Conservation (phyloP, 2,113 vertebrate species). For the Equus przewalskii region DNA sequence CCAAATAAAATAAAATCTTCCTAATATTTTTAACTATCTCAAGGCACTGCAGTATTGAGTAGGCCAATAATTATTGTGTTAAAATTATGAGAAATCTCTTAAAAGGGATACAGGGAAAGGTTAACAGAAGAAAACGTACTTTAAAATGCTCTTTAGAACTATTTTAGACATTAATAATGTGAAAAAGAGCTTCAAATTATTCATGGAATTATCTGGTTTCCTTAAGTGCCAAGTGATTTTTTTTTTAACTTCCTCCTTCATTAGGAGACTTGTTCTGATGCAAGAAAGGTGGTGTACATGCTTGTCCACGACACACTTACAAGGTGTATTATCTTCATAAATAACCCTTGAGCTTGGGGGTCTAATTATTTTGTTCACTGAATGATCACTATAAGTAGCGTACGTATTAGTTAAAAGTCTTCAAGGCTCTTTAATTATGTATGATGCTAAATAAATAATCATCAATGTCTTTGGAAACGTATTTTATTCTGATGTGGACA, state of each 20-base stretch:
- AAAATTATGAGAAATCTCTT: constrained; percentile 56
- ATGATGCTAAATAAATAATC: constrained; percentile 7
- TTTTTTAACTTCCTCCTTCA: not conserved
- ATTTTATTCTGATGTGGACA: constrained; percentile 18
- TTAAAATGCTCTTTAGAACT: constrained; percentile 15
- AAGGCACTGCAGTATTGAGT: constrained; percentile 58
- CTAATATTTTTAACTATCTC: constrained; percentile 51
- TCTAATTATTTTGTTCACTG: not conserved
- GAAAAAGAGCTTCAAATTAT: not conserved
- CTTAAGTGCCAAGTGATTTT: not conserved
- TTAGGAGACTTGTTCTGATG: not conserved
- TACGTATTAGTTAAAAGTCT: not conserved
- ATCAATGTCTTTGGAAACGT: constrained; percentile 42
- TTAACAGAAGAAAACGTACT: not conserved
- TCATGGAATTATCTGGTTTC: not conserved
- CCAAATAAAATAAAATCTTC: constrained; percentile 67
- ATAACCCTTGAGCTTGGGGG: not conserved
- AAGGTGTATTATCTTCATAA: not conserved
- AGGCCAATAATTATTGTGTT: constrained; percentile 46
- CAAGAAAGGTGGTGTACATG: too few species aligned
- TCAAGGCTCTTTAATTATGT: not conserved
- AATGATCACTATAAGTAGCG: not conserved
- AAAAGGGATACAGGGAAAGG: not conserved
- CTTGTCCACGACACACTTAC: not conserved
- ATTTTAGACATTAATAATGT: not conserved